These are phyloP conservation scores for Polietes domitor DNA, from an alignment of 2,888 invertebrate genomes.

Conservation along the genomic window DNA sequence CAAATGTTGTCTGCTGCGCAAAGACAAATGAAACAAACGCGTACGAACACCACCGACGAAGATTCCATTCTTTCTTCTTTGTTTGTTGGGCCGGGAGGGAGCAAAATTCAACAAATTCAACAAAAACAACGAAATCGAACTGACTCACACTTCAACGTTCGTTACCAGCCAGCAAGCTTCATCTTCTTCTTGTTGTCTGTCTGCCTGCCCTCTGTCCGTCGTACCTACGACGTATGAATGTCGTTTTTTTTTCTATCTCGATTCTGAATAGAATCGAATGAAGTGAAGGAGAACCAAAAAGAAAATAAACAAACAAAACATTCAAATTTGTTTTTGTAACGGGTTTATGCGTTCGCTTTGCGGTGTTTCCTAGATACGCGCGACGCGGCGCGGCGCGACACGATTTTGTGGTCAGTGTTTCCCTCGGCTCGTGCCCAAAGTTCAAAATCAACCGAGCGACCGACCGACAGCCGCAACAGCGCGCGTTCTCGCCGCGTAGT, in stretches of 20 bases:
- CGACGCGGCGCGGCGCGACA: too few relatives aligned
- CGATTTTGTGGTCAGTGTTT: slow-evolving; percentile 56
- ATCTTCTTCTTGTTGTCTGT: too few relatives aligned
- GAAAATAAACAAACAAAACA: slow-evolving; percentile 31
- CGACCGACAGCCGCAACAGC: background rate
- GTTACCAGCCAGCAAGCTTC: too few relatives aligned
- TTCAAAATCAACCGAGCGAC: background rate
- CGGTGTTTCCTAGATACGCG: slow-evolving; percentile 13
- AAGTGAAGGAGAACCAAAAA: background rate
- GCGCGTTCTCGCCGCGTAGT: slow-evolving; percentile 34
- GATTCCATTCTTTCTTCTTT: too few relatives aligned
- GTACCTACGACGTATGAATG: background rate
- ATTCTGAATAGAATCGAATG: slow-evolving; percentile 3
- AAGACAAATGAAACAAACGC: slow-evolving; percentile 15
- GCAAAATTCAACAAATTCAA: background rate
- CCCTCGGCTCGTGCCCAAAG: background rate
- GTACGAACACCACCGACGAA: background rate
- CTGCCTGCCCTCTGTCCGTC: background rate
- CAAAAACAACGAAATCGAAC: background rate
- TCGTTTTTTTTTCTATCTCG: background rate
- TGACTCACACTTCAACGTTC: slow-evolving; percentile 13
- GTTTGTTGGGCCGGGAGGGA: background rate
- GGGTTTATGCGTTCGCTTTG: slow-evolving; percentile 32
- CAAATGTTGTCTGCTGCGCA: background rate
- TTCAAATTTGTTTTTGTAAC: slow-evolving; percentile 48